Conservation (phyloP, 1,140 invertebrate species). For the Orius insidiosus region DNA sequence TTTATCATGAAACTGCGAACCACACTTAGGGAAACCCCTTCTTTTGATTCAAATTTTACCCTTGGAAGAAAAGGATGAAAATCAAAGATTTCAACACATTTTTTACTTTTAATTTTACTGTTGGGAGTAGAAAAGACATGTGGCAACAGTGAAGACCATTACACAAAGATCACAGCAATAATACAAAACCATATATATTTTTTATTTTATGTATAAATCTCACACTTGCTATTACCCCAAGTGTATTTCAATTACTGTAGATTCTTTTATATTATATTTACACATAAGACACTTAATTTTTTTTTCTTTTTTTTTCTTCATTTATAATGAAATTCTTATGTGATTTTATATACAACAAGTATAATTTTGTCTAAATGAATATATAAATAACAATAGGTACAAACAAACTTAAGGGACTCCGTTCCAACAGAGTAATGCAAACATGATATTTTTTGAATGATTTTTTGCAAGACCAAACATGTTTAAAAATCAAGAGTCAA, state of each 20-base stretch:
- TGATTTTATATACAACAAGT: neutral
- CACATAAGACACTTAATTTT: conserved; percentile 9
- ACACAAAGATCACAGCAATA: conserved; percentile 15
- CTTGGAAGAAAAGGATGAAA: too few species aligned
- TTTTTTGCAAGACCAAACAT: neutral
- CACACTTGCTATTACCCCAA: conserved; percentile 1
- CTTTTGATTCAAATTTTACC: too few species aligned
- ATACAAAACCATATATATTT: conserved; percentile 10
- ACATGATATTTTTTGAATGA: conserved; percentile 4
- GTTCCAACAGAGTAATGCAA: conserved; percentile 6
- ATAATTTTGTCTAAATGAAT: neutral
- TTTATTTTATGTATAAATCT: conserved; percentile 4
- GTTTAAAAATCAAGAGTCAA: too few species aligned
- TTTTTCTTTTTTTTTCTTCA: too few species aligned
- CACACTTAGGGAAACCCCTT: too few species aligned
- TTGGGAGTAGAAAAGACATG: conserved; percentile 13
- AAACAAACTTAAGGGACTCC: neutral
- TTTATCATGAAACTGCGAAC: too few species aligned
- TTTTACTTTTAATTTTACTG: conserved; percentile 9
- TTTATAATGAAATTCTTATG: neutral
- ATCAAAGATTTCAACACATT: conserved; percentile 3
- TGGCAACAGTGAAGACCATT: conserved; percentile 10
- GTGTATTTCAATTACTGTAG: conserved; percentile 8
- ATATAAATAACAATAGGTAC: neutral
- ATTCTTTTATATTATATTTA: conserved; percentile 10